Conservation (phyloP, 2,797 vertebrate species). For the Euthynnus affinis region DNA sequence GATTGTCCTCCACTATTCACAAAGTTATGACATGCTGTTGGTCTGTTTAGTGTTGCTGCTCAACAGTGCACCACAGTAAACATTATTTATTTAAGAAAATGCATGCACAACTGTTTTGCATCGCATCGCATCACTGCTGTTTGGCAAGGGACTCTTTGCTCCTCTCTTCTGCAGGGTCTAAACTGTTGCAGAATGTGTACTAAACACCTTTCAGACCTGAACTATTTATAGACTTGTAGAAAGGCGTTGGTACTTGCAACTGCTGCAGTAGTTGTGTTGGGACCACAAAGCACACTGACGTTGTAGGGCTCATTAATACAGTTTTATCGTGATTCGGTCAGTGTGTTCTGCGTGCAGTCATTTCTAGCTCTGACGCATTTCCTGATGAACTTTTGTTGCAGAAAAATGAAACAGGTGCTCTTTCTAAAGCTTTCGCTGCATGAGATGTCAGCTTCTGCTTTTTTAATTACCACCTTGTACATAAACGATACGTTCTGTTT, state of each 20-base stretch:
- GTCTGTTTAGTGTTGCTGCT: not conserved
- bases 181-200: slow-evolving; percentile 37
- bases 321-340: not conserved
- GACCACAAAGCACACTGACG: not conserved
- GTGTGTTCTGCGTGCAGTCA: not conserved
- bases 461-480: not conserved
- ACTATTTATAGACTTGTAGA: slow-evolving; percentile 62
- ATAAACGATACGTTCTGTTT: not conserved
- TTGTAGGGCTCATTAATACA: not conserved
- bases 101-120: not conserved
- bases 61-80: not conserved
- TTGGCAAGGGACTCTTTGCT: not conserved
- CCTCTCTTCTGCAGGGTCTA: slow-evolving; percentile 11
- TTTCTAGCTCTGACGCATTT: not conserved
- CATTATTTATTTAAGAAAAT: not conserved
- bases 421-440: slow-evolving; percentile 9
- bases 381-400: slow-evolving; percentile 1
- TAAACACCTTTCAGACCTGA: slow-evolving; percentile 21
- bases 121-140: not conserved
- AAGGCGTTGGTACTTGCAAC: slow-evolving; percentile 44
- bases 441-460: not conserved
- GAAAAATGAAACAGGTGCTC: not conserved
- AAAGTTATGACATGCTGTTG: not conserved
- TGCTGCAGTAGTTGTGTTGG: slow-evolving; percentile 31
- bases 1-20: not conserved